phyloP scores from a whole-genome alignment of 2,888 invertebrate genomes.

The Leucania comma region DNA sequence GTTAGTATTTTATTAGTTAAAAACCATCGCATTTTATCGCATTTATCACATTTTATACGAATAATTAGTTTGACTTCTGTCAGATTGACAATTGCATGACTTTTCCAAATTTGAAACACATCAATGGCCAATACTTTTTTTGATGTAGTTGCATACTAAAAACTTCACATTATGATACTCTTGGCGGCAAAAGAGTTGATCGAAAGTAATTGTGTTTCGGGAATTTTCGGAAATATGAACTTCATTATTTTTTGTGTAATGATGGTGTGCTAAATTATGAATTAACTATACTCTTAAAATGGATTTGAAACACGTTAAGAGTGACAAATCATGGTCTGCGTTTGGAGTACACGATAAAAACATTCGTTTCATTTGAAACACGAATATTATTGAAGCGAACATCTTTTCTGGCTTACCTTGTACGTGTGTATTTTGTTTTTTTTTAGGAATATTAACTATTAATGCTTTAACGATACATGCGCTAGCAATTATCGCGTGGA shows the following conservation, averaged over 20 bases:
- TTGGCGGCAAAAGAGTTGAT: conserved; percentile 6
- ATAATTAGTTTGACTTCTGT: conserved; percentile 31
- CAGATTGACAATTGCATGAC: conserved; percentile 26
- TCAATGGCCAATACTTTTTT: conserved; percentile 16
- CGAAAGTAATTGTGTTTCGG: background rate
- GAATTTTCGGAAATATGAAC: background rate
- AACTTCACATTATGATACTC: conserved; percentile 15
- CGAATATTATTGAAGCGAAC: background rate
- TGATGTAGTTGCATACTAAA: conserved; percentile 1
- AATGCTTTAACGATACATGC: conserved; percentile 11
- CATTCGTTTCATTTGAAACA: background rate
- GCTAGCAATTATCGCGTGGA: conserved; percentile 10
- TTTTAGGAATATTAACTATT: conserved; percentile 1
- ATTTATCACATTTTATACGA: conserved; percentile 66
- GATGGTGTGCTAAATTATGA: background rate
- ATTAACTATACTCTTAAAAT: background rate
- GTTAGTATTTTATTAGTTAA: conserved; percentile 39
- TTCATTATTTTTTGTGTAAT: too few relatives aligned
- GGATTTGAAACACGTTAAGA: background rate
- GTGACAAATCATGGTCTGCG: background rate
- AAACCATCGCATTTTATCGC: conserved; percentile 63
- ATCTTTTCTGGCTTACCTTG: conserved; percentile 1
- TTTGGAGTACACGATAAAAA: background rate
- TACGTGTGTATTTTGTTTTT: background rate
- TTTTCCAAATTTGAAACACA: conserved; percentile 52